phyloP scores from a whole-genome alignment of 2,113 vertebrate genomes.

The Chloebia gouldiae region DNA sequence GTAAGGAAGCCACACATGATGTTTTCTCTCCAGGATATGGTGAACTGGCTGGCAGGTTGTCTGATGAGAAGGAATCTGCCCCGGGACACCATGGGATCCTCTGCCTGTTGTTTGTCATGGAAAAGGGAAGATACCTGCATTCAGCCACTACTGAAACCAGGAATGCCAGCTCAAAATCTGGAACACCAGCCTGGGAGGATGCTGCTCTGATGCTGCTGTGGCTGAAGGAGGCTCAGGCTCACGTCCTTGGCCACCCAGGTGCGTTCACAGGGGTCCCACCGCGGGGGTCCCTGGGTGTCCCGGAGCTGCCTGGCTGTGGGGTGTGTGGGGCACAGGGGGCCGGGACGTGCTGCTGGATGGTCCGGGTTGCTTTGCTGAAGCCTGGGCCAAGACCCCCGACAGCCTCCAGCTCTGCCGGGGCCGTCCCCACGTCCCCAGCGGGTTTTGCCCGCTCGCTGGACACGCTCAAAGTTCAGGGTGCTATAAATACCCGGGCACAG shows the following conservation, averaged over 20 bases:
- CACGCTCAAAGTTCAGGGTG: conserved; percentile 56
- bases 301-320: rapidly evolving
- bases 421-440: neutral
- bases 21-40: neutral
- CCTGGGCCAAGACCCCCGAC: neutral
- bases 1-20: neutral
- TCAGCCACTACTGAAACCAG: neutral
- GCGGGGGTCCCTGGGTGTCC: neutral
- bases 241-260: rapidly evolving
- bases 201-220: rapidly evolving
- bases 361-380: neutral
- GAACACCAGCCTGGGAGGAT: rapidly evolving
- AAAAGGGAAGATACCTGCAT: neutral
- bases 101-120: neutral
- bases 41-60: neutral
- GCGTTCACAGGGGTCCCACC: rapidly evolving
- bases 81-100: rapidly evolving
- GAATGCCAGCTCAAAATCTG: neutral
- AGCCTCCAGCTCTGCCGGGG: neutral
- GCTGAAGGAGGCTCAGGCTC: neutral
- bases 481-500: conserved; percentile 47
- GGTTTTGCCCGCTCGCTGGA: neutral
- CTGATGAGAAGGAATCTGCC: neutral
- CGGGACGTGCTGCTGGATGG: rapidly evolving
- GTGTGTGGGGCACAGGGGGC: neutral